phyloP scores from a whole-genome alignment of 2,888 invertebrate genomes.

The Pristionchus arcanus region DNA sequence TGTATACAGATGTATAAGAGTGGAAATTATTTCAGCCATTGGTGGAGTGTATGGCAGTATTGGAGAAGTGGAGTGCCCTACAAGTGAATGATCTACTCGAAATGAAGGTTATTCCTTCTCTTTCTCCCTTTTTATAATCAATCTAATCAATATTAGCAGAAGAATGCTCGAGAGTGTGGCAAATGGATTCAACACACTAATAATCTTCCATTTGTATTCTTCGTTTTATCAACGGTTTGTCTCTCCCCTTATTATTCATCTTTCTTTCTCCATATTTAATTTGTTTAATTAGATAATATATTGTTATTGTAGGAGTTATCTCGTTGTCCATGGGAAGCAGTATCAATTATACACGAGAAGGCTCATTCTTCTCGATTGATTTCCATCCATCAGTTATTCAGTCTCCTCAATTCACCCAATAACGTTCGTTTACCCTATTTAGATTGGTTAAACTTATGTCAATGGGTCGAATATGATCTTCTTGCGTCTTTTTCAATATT shows the following conservation, averaged over 20 bases:
- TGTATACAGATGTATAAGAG: neutral
- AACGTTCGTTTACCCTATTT: neutral
- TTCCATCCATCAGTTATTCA: constrained; percentile 45
- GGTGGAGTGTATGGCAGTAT: constrained; percentile 16
- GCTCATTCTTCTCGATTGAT: constrained; percentile 34
- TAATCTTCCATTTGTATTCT: constrained; percentile 22
- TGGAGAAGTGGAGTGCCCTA: constrained; percentile 10
- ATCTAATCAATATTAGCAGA: too few relatives aligned
- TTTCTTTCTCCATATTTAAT: neutral
- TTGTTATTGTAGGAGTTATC: constrained; percentile 41
- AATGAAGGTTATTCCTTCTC: neutral
- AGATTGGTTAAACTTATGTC: too few relatives aligned
- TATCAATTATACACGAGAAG: neutral
- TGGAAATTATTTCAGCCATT: neutral
- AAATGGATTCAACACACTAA: neutral
- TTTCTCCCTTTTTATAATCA: too few relatives aligned
- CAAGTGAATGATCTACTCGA: neutral
- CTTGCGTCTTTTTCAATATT: too few relatives aligned
- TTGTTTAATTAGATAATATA: neutral
- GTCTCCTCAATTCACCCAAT: neutral
- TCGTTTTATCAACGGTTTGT: constrained; percentile 34
- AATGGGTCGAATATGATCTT: too few relatives aligned
- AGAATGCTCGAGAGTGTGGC: too few relatives aligned
- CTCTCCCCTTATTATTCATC: neutral
- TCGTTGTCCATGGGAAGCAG: constrained; percentile 24